Evolutionary conservation across 2,888 invertebrate species (phyloP).

Genomic region (Eumerus sabulonum): DNA sequence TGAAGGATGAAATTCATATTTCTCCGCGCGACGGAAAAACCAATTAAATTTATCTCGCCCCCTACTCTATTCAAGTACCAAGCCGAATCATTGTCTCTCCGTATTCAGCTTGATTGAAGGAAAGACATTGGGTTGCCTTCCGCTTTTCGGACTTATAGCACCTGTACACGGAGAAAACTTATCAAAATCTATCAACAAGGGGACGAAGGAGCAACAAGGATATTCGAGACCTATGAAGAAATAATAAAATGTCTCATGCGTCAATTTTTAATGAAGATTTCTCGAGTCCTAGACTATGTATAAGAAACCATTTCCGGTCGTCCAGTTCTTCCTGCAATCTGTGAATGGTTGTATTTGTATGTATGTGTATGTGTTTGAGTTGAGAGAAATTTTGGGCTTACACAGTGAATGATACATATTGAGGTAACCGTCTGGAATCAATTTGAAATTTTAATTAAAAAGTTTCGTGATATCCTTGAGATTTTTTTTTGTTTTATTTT

Average conservation of each 20-base stretch:
- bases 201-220: not conserved
- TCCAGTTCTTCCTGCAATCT: not conserved
- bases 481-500: constrained; percentile 12
- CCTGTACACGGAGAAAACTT: constrained; percentile 6
- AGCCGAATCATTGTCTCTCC: constrained; percentile 13
- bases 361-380: constrained; percentile 10
- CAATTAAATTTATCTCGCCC: constrained; percentile 50
- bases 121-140: not conserved
- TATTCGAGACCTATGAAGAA: too few relatives aligned
- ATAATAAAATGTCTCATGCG: constrained; percentile 58
- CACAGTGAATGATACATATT: constrained; percentile 64
- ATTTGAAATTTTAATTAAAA: constrained; percentile 68
- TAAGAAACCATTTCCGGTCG: constrained; percentile 22
- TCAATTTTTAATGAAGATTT: constrained; percentile 65
- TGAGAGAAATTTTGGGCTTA: constrained; percentile 46
- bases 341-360: not conserved
- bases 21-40: constrained; percentile 48
- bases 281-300: constrained; percentile 21
- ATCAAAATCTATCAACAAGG: not conserved
- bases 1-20: constrained; percentile 64
- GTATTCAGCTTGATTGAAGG: constrained; percentile 3
- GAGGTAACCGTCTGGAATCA: constrained; percentile 68
- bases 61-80: not conserved
- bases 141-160: constrained; percentile 48
- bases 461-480: constrained; percentile 50